These are phyloP conservation scores for Anastrepha ludens DNA, from an alignment of 1,140 invertebrate species.

Conservation along the genomic window DNA sequence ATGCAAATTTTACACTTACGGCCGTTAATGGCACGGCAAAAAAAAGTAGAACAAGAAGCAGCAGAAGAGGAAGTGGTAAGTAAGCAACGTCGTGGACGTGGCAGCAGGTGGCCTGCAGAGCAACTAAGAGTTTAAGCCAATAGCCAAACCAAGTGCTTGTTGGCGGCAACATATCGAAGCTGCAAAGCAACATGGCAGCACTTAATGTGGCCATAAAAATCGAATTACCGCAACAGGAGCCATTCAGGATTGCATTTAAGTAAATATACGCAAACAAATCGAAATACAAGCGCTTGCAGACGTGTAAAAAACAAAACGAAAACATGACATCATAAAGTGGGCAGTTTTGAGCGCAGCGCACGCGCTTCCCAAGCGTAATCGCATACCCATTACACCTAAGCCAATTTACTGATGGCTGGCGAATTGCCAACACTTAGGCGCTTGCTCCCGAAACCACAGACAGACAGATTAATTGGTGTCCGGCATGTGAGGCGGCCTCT, in stretches of 20 bases:
- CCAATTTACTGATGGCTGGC: neutral
- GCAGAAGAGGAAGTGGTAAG: neutral
- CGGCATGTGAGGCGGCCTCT: too few species aligned
- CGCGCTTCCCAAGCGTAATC: neutral
- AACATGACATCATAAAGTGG: neutral
- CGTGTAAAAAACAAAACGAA: neutral
- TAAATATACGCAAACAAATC: neutral
- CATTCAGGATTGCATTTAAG: neutral
- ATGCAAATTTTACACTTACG: neutral
- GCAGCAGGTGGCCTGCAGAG: neutral
- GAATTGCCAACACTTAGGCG: too few species aligned
- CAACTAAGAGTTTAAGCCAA: neutral
- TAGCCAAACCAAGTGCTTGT: neutral
- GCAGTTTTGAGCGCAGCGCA: neutral
- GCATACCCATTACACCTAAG: neutral
- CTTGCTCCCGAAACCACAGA: too few species aligned
- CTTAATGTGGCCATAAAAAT: neutral
- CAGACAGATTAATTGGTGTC: too few species aligned
- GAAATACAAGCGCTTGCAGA: neutral
- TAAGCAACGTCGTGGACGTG: neutral
- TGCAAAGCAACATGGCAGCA: neutral
- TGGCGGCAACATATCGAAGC: neutral
- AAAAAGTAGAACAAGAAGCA: too few species aligned
- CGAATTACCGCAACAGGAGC: neutral
- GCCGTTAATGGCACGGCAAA: too few species aligned